Evolutionary conservation across 1,140 invertebrate genomes (phyloP), one percentile per base, ranked within the genome.

Genomic region (Pemphigus obesinymphae): DNA sequence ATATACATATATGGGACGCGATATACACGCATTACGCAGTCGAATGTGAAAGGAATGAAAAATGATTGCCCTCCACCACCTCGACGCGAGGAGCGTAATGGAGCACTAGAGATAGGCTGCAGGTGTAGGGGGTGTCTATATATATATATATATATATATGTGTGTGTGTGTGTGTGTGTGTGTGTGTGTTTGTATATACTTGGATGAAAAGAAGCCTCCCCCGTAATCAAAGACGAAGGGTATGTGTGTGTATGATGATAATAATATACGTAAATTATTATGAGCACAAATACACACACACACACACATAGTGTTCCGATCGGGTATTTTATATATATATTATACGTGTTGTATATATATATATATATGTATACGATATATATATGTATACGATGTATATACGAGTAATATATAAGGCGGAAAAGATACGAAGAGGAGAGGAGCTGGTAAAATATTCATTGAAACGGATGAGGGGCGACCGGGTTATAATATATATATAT

Each of bases 21-120:
- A 4, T 4, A 11, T 53, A 53, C 8, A 6, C 26, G 70, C 20
- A 20, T n/a, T 3, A n/a, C 20, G 34, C 66, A n/a, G 43, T 48
- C 43, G 70, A 34, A 80, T 63, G 34, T 80, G 37, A 80, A 80
- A 63, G 76, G 76, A 80, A 80, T 80, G 76, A 80, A 80, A 80
- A 80, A 80, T 80, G 76, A 80, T 80, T 58, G 76, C 76, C 48
- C 50, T 15, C 23, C 37, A 34, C n/a, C 55, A 34, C 70, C 55
- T 26, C 37, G 34, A 15, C 37, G 31, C 55, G 53, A 50, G 11
- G 26, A 50, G 26, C 3, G 17, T 4, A 40, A 31, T 23, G 43
- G 8, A n/a, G 20, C 23, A 40, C 23, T 8, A 40, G 37, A 45
- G 43, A 45, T 15, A 11, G 26, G 43, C 70, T 29, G 70, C 43